Evolutionary conservation across 1,140 invertebrate species (phyloP), one percentile per base, ranked within the genome.

Genomic region (Bombus confusus): DNA sequence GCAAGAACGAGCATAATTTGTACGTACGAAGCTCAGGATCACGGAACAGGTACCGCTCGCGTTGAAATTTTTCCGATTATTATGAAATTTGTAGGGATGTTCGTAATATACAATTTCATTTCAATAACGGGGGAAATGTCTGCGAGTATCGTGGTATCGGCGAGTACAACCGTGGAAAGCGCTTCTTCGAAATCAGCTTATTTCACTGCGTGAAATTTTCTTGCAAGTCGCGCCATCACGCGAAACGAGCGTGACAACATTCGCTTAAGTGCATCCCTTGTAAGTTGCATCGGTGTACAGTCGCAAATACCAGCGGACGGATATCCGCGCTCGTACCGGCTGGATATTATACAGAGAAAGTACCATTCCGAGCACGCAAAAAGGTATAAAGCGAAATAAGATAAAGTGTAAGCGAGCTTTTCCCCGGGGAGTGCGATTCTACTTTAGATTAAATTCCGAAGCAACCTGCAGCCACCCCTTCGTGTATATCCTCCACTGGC

Each of bases 381-480:
- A 91, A 91, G 73, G 83, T 87, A 91, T 80, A 89, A 89, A 89
- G 73, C 73, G 88, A 91, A 91, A 89, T 88, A 91, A 91, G 91
- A 89, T 91, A 89, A 86, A 91, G 83, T 86, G 90, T 91, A 88
- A 91, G 88, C 90, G 90, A 89, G 89, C 85, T 88, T 76, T 83
- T 83, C 86, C 78, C 75, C 77, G 34, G 85, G 85, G 88, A 89
- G 91, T 80, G 87, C 89, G 92, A 92, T 92, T 92, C 91, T 91
- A 92, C 91, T 92, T 91, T 92, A 92, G 92, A 92, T 92, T 92
- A 92, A 92, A 92, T 92, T 92, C 92, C 92, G 88, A 92, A 91
- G 86, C 87, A 87, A 52, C 80, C 71, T 47, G 1, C 52, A 66
- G 22, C 73, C 43, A 39, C n/a, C 71, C 18, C 25, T 31, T 31